Conservation (phyloP, 1,140 invertebrate genomes). For the Orius insidiosus region DNA sequence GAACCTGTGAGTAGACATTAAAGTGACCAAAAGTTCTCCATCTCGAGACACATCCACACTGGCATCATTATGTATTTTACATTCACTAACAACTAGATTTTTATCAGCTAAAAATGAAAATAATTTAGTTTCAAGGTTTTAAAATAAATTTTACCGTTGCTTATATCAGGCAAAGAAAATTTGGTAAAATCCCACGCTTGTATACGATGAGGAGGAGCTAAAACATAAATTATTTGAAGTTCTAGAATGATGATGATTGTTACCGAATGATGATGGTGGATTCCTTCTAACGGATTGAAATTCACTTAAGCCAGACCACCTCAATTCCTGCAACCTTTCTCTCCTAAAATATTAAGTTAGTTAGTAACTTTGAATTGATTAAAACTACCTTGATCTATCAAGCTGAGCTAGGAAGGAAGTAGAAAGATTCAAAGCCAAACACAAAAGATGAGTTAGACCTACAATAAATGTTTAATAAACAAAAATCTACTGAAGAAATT, state of each 20-base stretch:
- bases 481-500: background rate
- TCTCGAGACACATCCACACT: conserved; percentile 69
- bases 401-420: conserved; percentile 26
- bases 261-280: no score
- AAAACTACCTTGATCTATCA: conserved; percentile 21
- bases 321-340: no score
- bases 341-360: no score
- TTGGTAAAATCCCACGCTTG: conserved; percentile 68
- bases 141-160: conserved; percentile 38
- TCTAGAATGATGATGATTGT: background rate
- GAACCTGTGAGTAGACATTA: conserved; percentile 44
- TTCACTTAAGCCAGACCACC: no score
- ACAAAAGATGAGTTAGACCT: conserved; percentile 24
- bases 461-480: conserved; percentile 13
- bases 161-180: conserved; percentile 52
- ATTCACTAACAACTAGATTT: conserved; percentile 63
- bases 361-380: background rate
- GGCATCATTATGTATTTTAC: conserved; percentile 74
- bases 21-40: conserved; percentile 55
- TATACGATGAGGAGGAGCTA: conserved; percentile 46
- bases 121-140: conserved; percentile 6
- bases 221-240: background rate
- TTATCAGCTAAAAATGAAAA: conserved; percentile 37
- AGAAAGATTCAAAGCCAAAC: conserved; percentile 27
- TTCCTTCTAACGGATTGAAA: no score